phyloP scores from a whole-genome alignment of 2,113 vertebrate genomes.

The Holacanthus passer region DNA sequence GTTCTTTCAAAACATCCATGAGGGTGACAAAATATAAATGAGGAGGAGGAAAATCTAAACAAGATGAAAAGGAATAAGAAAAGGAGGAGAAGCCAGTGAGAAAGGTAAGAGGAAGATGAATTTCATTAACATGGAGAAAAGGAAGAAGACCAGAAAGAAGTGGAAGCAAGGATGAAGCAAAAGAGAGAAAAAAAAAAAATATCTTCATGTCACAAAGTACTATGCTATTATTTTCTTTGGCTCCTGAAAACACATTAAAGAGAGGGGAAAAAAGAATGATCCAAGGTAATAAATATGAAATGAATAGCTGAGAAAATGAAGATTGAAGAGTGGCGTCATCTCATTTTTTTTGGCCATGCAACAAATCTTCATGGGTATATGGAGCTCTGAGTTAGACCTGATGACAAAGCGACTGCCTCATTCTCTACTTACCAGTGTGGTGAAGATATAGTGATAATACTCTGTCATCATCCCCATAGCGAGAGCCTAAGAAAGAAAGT shows the following conservation, averaged over 20 bases:
- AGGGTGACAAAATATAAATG: not conserved
- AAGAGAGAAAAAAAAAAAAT: conserved; percentile 7
- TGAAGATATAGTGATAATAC: conserved; percentile 99
- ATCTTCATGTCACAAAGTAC: conserved; percentile 25
- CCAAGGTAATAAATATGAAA: conserved; percentile 30
- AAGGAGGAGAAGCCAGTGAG: not conserved
- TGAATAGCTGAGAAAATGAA: conserved; percentile 34
- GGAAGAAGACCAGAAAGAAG: not conserved
- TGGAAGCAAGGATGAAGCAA: not conserved
- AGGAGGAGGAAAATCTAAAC: not conserved
- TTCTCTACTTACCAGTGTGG: conserved; percentile 93
- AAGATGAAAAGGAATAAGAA: not conserved
- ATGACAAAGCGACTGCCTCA: conserved; percentile 41
- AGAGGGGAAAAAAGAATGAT: conserved; percentile 10
- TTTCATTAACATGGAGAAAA: not conserved
- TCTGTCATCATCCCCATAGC: conserved; percentile 99
- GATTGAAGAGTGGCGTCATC: conserved; percentile 18
- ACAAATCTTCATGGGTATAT: conserved; percentile 31
- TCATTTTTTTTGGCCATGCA: conserved; percentile 26
- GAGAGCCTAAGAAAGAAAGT: conserved; percentile 88
- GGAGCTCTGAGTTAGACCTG: conserved; percentile 21
- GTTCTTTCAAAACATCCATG: not conserved
- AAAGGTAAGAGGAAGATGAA: not conserved
- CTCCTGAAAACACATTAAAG: conserved; percentile 16
- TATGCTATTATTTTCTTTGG: conserved; percentile 27